These are phyloP conservation scores for Baronia brevicornis DNA, from an alignment of 2,888 invertebrate species.

Conservation along the genomic window DNA sequence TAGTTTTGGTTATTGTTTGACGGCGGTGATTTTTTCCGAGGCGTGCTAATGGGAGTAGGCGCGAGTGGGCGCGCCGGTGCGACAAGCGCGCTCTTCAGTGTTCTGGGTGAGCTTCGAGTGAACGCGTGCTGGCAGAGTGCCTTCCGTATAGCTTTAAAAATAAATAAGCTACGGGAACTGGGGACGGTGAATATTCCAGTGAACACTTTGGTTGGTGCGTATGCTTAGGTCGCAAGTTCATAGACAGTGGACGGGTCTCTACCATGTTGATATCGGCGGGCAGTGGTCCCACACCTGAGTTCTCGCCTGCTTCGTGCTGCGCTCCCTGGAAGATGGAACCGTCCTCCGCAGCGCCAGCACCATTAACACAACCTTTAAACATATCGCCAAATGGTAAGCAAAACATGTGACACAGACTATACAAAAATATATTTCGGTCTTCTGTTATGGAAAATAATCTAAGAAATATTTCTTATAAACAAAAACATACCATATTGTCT, in stretches of 20 bases:
- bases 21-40: slow-evolving; percentile 69
- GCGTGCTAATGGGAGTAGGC: slow-evolving; percentile 75
- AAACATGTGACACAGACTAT: background rate
- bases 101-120: slow-evolving; percentile 73
- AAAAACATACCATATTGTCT: too few relatives aligned
- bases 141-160: slow-evolving; percentile 41
- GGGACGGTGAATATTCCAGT: slow-evolving; percentile 38
- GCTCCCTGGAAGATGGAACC: slow-evolving; percentile 80
- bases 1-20: slow-evolving; percentile 71
- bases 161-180: slow-evolving; percentile 17
- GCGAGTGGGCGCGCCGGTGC: slow-evolving; percentile 70
- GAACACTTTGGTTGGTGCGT: slow-evolving; percentile 48
- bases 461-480: too few relatives aligned
- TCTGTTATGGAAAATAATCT: too few relatives aligned
- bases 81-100: slow-evolving; percentile 75
- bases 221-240: slow-evolving; percentile 42
- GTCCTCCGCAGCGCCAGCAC: slow-evolving; percentile 70
- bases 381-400: slow-evolving; percentile 75
- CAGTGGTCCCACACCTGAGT: slow-evolving; percentile 75
- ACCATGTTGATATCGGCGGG: slow-evolving; percentile 81
- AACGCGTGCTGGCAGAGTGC: slow-evolving; percentile 61
- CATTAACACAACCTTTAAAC: slow-evolving; percentile 67
- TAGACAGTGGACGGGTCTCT: slow-evolving; percentile 49
- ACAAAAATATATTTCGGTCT: background rate
- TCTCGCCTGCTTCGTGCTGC: slow-evolving; percentile 76